Conservation (phyloP, 2,888 invertebrate genomes). For the Teleiodes luculella region DNA sequence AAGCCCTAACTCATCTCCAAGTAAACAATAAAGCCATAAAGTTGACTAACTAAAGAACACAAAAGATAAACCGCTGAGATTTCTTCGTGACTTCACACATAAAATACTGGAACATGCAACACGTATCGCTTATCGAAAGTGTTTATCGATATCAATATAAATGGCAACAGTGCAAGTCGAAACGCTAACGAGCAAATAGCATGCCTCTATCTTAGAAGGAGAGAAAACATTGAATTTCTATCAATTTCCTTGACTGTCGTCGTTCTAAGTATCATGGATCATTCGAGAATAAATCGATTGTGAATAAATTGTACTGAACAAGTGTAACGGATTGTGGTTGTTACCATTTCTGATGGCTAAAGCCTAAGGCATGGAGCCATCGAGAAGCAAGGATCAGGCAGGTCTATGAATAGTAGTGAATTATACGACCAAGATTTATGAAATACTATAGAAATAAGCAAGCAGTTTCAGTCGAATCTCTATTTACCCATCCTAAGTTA, state of each 20-base stretch:
- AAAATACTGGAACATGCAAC: not conserved
- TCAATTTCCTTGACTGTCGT: slow-evolving; percentile 34
- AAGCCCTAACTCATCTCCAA: too few relatives aligned
- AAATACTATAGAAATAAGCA: too few relatives aligned
- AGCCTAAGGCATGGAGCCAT: not conserved
- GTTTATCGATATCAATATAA: slow-evolving; percentile 5
- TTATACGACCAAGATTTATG: too few relatives aligned
- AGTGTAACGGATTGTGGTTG: not conserved
- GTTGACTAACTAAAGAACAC: not conserved
- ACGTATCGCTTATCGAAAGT: not conserved
- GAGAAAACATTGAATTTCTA: slow-evolving; percentile 41
- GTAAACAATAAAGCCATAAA: not conserved
- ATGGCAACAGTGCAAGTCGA: slow-evolving; percentile 17
- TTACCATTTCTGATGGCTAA: not conserved
- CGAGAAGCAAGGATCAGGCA: not conserved
- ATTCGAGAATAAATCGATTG: not conserved
- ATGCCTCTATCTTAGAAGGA: slow-evolving; percentile 33
- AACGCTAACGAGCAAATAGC: slow-evolving; percentile 37
- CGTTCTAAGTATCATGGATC: not conserved
- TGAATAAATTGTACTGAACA: not conserved
- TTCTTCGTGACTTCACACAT: not conserved
- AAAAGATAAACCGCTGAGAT: not conserved
- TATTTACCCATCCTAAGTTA: too few relatives aligned
- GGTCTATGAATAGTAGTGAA: too few relatives aligned
- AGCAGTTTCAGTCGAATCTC: too few relatives aligned